Evolutionary conservation across 2,888 invertebrate species (phyloP), one percentile per base, ranked within the genome.

Genomic region (Lysandra bellargus): DNA sequence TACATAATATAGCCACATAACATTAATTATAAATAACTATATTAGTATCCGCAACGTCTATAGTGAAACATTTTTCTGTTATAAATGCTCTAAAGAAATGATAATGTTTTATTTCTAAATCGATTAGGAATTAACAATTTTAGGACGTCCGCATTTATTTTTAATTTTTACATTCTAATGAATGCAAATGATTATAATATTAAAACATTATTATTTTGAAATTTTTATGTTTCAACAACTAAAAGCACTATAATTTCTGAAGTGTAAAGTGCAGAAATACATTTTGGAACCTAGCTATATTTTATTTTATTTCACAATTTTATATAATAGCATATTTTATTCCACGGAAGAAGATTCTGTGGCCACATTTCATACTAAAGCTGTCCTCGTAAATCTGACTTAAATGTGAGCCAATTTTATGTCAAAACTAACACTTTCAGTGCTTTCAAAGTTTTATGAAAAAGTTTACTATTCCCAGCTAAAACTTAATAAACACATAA

Each of bases 401-500:
- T 53, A 57, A 76, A 57, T 76, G 76, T 76, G 30, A 76, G 33
- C 76, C 76, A 76, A 57, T 76, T 76, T 76, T 17, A 76, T 76
- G 57, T 76, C 57, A 17, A 76, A 76, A 53, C 23, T 76, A 33
- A 76, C 53, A 57, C 33, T 76, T 57, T 76, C 69, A 33, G 33
- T 33, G 14, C 69, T 69, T 69, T 33, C 33, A 37, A 37, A 69
- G 14, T 69, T 33, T 33, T 37, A 14, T 69, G 14, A 33, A 69
- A 69, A 69, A 23, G 14, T 17, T 57, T 57, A 17, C 49, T 57
- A 57, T 57, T 49, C 49, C 49, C 4, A 4, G 1, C 57, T 1
- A 4, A 57, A 57, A 57, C 14, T 57, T 57, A 17, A 49, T 49
- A 49, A 49, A 49, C 49, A 49, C 9, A 49, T 49, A 49, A 49